Percentiles rank a stretch among this genome's conserved stretches.
These are phyloP conservation scores for Peromyscus aztecus DNA, from an alignment of 2,797 vertebrate species.

Conservation along the genomic window DNA sequence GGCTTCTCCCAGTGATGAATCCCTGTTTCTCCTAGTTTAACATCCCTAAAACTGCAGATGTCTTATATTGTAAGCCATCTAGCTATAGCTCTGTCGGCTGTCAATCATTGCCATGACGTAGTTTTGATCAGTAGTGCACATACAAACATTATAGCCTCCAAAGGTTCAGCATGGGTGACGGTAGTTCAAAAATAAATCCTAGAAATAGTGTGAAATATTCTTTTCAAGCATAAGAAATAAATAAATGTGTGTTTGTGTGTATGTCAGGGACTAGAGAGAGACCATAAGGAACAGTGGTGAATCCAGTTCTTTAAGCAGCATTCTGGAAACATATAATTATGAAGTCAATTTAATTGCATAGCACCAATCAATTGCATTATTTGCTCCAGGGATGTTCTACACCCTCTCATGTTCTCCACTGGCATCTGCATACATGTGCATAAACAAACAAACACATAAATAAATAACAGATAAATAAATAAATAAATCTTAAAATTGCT, in stretches of 20 bases:
- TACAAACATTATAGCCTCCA: neutral
- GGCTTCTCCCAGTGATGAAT: neutral
- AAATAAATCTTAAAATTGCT: neutral
- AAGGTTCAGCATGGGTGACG: neutral
- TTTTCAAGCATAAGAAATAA: constrained; percentile 13
- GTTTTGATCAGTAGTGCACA: neutral
- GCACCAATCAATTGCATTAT: neutral
- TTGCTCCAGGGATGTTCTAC: neutral
- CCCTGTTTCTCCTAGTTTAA: neutral
- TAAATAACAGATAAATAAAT: neutral
- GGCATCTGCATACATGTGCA: neutral
- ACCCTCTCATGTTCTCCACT: neutral
- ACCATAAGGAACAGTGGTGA: neutral
- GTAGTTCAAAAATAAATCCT: constrained; percentile 12
- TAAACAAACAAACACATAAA: too few relatives aligned
- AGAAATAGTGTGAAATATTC: neutral
- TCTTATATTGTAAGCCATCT: neutral
- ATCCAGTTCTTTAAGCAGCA: neutral
- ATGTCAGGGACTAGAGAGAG: too few relatives aligned
- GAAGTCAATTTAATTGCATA: neutral
- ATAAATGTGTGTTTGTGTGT: neutral
- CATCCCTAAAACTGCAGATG: neutral
- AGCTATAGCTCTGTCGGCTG: neutral
- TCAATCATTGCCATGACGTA: neutral
- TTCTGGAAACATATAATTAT: neutral